Base-by-base conservation (phyloP, 2,113 vertebrate genomes). In the Oncorhynchus gorbuscha region DNA sequence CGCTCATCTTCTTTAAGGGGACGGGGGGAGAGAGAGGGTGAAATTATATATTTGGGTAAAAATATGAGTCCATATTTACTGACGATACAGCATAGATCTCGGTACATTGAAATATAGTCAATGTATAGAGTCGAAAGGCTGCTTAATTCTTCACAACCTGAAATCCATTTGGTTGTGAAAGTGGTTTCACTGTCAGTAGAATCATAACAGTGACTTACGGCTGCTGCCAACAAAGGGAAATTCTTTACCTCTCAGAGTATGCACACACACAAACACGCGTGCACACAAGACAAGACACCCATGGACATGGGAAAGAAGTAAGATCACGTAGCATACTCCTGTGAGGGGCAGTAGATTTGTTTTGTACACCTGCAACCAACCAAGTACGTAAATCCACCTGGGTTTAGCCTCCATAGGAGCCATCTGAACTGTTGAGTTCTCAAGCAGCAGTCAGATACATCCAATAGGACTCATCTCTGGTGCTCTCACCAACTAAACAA, bases 1-100 rank as follows among this genome's bases (percentile, higher is more conserved):
- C 92, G 96, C 89, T 99, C 97, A 89, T 98, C 97, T 91, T 99
- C 98, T 99, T 87, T 48, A 83, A 80, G 84, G 69, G 75, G 72
- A 80, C 62, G 0, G 35, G 51, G 1, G 74, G 22, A 64, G 49
- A 73, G 8, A 72, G 48, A 81, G 16, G 24, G 26, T 69, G 9
- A 35, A 32, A 35, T 35, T 35, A 35, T 35, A 35, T 35, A 35
- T 35, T 35, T 35, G 6, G 35, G 6, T 35, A 35, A 35, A 35
- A 35, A 35, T 35, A 35, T 1, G 35, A 35, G 28, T 39, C 6
- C 67, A 8, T n/a, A 35, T 14, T 55, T 14, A 18, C 3, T 55
- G 16, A 18, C 14, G 51, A 55, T 55, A 55, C 51, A 55, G 14
- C 12, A 55, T 55, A 4, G 5, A 18, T 18, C 12, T 14, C 51